These are phyloP conservation scores for Poeciliopsis gracilis DNA, from an alignment of 2,797 vertebrate genomes.

Conservation along the genomic window DNA sequence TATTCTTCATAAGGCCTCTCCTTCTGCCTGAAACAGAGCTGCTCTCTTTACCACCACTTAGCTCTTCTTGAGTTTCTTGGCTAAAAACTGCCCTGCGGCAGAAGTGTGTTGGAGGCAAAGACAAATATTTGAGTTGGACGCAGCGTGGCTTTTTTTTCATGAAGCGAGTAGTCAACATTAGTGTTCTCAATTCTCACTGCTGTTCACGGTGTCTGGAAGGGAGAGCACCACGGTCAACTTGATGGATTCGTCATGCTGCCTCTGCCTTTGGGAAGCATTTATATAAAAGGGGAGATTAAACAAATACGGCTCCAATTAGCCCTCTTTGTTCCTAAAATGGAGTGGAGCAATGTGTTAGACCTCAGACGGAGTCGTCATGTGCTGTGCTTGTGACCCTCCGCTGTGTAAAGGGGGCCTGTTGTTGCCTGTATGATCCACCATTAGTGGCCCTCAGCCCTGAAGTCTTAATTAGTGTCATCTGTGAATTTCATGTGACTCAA, in stretches of 20 bases:
- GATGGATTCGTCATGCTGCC: slow-evolving; percentile 36
- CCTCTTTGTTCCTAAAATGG: slow-evolving; percentile 31
- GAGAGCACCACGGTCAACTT: slow-evolving; percentile 27
- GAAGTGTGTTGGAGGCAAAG: slow-evolving; percentile 65
- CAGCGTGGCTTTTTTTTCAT: slow-evolving; percentile 47
- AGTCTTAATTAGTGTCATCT: slow-evolving; percentile 77
- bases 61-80: slow-evolving; percentile 58
- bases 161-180: slow-evolving; percentile 33
- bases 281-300: slow-evolving; percentile 34
- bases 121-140: slow-evolving; percentile 75
- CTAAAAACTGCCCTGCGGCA: slow-evolving; percentile 36
- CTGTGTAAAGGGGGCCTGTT: slow-evolving; percentile 68
- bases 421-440: slow-evolving; percentile 62
- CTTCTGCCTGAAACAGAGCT: slow-evolving; percentile 29
- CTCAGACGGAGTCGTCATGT: slow-evolving; percentile 64
- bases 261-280: slow-evolving; percentile 33
- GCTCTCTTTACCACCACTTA: slow-evolving; percentile 52
- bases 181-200: slow-evolving; percentile 36
- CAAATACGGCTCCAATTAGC: slow-evolving; percentile 30
- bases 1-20: slow-evolving; percentile 32
- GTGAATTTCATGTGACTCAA: slow-evolving; percentile 55
- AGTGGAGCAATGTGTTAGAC: slow-evolving; percentile 21
- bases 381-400: slow-evolving; percentile 66
- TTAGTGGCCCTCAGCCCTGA: slow-evolving; percentile 58
- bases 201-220: slow-evolving; percentile 16